Evolutionary conservation across 2,113 vertebrate species (phyloP).

Genomic region (Acinonyx jubatus): DNA sequence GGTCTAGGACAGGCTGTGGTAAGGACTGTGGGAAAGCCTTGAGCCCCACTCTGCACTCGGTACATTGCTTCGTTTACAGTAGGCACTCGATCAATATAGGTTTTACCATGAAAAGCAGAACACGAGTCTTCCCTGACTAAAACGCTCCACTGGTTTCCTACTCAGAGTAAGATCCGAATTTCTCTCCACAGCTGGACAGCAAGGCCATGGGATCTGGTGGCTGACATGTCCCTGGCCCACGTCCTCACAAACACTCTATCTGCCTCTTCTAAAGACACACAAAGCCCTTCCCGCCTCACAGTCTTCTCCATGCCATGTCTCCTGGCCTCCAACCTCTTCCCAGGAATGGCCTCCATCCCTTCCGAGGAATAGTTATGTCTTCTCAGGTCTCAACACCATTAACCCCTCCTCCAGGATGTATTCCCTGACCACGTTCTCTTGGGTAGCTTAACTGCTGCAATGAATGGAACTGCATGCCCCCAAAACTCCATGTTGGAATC

Average conservation of each 20-base stretch:
- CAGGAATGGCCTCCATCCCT: not conserved
- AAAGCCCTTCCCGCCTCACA: not conserved
- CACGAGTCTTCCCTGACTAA: not conserved
- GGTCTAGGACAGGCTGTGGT: not conserved
- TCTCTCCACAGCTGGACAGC: not conserved
- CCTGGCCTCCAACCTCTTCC: not conserved
- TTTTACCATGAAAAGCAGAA: constrained; percentile 11
- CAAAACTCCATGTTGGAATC: not conserved
- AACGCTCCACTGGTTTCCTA: not conserved
- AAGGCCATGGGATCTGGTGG: not conserved
- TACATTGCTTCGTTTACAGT: not conserved
- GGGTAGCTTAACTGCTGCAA: not conserved
- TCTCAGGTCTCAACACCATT: not conserved
- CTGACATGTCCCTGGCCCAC: not conserved
- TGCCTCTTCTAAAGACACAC: not conserved
- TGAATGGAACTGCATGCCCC: not conserved
- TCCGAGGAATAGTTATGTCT: not conserved
- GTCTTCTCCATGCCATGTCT: too few relatives aligned
- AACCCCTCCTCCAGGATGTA: not conserved
- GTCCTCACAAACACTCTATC: not conserved
- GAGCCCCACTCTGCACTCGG: too few relatives aligned
- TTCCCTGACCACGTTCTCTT: not conserved
- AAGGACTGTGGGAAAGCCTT: not conserved
- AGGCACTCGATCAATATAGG: not conserved
- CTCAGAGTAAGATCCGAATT: not conserved